Evolutionary conservation across 2,888 invertebrate species (phyloP).

Genomic region (Frankliniella fusca): DNA sequence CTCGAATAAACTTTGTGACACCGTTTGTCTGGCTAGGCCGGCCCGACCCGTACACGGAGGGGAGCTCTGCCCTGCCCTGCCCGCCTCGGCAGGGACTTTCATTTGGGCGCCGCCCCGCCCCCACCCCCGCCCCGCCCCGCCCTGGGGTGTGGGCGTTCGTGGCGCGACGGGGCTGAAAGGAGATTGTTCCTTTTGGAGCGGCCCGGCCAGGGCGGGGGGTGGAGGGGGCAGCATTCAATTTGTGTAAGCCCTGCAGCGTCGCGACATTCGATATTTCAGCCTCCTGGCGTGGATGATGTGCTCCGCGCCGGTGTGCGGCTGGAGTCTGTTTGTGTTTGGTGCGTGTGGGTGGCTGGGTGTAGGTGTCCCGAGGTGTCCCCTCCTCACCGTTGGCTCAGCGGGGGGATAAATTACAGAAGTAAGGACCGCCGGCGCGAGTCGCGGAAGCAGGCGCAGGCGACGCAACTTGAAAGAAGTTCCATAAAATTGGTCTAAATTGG

Average conservation of each 20-base stretch:
- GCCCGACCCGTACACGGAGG: not conserved
- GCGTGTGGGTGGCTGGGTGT: too few relatives aligned
- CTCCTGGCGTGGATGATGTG: not conserved
- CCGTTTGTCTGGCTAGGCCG: not conserved
- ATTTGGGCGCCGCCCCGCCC: not conserved
- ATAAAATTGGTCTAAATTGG: conserved; percentile 10
- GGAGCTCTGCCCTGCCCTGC: not conserved
- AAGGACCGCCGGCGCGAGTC: not conserved
- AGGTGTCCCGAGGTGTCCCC: not conserved
- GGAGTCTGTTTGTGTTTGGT: too few relatives aligned
- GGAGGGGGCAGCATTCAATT: conserved; percentile 15
- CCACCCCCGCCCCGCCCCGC: not conserved
- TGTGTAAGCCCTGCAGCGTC: not conserved
- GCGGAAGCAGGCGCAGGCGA: not conserved
- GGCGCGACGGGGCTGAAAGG: too few relatives aligned
- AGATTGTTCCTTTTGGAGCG: not conserved
- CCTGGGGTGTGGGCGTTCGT: not conserved
- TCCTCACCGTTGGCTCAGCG: not conserved
- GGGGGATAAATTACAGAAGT: not conserved
- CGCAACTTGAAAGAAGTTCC: not conserved
- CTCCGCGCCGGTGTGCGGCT: not conserved
- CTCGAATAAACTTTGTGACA: not conserved
- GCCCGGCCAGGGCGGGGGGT: not conserved
- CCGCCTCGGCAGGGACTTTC: not conserved
- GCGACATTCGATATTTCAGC: not conserved